Conservation (phyloP, 2,888 invertebrate genomes). For the Clepsis dumicolana region DNA sequence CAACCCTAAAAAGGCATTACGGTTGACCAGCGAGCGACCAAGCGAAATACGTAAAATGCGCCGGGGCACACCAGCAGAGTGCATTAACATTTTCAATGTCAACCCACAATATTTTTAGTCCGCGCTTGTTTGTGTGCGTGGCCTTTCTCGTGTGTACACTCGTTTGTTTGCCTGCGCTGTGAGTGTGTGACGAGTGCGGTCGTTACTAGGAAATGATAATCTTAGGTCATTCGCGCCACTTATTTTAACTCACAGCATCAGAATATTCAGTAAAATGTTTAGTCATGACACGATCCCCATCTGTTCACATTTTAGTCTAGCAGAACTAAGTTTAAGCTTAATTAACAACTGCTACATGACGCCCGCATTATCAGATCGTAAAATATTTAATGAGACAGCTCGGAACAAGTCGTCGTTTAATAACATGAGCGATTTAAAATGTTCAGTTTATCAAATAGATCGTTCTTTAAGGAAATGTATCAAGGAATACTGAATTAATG, state of each 20-base stretch:
- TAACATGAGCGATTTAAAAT: conserved; percentile 10
- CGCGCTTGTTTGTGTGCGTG: conserved; percentile 71
- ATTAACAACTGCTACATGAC: conserved; percentile 26
- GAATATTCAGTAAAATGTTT: conserved; percentile 50
- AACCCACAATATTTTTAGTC: conserved; percentile 85
- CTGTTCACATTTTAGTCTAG: conserved; percentile 32
- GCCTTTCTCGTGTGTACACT: conserved; percentile 66
- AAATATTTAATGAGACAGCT: conserved; percentile 32
- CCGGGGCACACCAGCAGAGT: conserved; percentile 71
- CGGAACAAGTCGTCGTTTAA: conserved; percentile 10
- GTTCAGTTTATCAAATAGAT: neutral
- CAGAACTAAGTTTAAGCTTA: conserved; percentile 25
- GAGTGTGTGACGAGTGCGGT: conserved; percentile 50
- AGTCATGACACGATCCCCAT: conserved; percentile 38
- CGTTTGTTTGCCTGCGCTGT: conserved; percentile 55
- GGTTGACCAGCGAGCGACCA: conserved; percentile 51
- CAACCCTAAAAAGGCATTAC: conserved; percentile 54
- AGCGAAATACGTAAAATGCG: conserved; percentile 76
- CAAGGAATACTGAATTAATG: conserved; percentile 16
- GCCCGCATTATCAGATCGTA: conserved; percentile 32
- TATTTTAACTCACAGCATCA: conserved; percentile 52
- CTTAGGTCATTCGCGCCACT: conserved; percentile 69
- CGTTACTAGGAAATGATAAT: conserved; percentile 74
- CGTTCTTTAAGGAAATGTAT: conserved; percentile 12
- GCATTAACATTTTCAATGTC: conserved; percentile 86